These are phyloP conservation scores for Autographa gamma DNA, from an alignment of 2,888 invertebrate species.

Conservation along the genomic window DNA sequence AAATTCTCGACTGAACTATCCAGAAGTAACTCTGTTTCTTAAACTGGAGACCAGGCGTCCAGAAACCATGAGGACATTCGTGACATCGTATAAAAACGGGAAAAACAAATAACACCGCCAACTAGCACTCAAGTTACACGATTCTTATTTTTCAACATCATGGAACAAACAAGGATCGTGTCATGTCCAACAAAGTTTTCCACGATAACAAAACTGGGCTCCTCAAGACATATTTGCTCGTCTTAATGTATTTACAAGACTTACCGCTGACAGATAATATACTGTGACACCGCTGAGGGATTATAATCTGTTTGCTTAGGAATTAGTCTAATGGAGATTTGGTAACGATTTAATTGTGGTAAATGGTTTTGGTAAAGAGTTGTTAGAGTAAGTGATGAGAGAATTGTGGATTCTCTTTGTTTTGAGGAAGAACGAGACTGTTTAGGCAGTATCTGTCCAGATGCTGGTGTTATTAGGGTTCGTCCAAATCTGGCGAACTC, in stretches of 20 bases:
- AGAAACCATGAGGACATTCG: background rate
- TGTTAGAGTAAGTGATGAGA: slow-evolving; percentile 6
- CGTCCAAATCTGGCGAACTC: too few species aligned
- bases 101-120: background rate
- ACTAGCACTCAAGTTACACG: background rate
- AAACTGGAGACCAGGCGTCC: background rate
- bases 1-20: too few species aligned
- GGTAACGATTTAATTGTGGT: slow-evolving; percentile 10
- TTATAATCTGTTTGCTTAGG: slow-evolving; percentile 35
- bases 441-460: too few species aligned
- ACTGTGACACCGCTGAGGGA: slow-evolving; percentile 22
- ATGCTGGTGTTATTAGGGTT: too few species aligned
- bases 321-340: slow-evolving; percentile 29
- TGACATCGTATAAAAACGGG: too few species aligned
- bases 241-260: slow-evolving; percentile 10
- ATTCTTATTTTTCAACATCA: background rate
- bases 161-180: slow-evolving; percentile 34
- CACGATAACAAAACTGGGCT: slow-evolving; percentile 32
- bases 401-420: background rate
- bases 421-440: background rate
- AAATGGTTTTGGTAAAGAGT: slow-evolving; percentile 27
- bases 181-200: slow-evolving; percentile 16
- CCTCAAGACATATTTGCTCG: slow-evolving; percentile 20
- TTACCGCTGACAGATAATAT: slow-evolving; percentile 29
- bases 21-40: too few species aligned